A percentile compares a stretch with the other conserved stretches of the same genome.
Conservation (phyloP, 2,797 vertebrate genomes). For the Chrysocyon brachyurus region DNA sequence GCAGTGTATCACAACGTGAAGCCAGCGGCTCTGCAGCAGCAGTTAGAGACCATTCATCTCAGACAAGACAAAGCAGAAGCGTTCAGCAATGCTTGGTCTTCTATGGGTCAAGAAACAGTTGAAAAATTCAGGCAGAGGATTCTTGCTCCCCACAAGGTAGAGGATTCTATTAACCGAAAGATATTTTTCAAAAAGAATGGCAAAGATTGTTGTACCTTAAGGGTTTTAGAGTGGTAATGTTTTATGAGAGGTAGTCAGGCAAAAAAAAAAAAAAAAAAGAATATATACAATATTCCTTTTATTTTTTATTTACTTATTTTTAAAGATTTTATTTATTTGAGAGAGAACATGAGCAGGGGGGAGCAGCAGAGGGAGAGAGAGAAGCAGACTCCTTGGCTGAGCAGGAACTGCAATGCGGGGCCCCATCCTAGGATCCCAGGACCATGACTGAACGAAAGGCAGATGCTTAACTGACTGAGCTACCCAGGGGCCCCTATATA, state of each 20-base stretch:
- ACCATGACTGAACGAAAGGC: too few relatives aligned
- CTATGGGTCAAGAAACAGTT: conserved; percentile 93
- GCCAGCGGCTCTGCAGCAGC: conserved; percentile 93
- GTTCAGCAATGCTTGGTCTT: conserved; percentile 93
- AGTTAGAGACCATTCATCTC: conserved; percentile 93
- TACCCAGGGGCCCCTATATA: too few relatives aligned
- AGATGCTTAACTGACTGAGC: too few relatives aligned
- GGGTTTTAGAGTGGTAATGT: background rate
- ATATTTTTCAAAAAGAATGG: background rate
- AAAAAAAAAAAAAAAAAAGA: conserved; percentile 29
- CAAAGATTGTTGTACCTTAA: background rate
- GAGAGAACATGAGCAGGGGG: too few relatives aligned
- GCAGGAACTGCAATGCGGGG: too few relatives aligned
- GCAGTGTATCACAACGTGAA: conserved; percentile 97
- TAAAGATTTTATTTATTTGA: too few relatives aligned
- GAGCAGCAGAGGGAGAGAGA: too few relatives aligned
- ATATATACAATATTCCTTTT: background rate
- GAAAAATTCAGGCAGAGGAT: conserved; percentile 95
- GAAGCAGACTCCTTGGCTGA: too few relatives aligned
- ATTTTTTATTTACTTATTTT: too few relatives aligned
- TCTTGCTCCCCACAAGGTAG: conserved; percentile 96
- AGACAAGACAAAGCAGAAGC: conserved; percentile 93
- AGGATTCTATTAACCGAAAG: background rate
- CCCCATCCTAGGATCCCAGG: too few relatives aligned
- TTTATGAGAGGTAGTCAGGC: conserved; percentile 36